Conservation (phyloP, 2,113 vertebrate genomes). For the Malaclemys terrapin region DNA sequence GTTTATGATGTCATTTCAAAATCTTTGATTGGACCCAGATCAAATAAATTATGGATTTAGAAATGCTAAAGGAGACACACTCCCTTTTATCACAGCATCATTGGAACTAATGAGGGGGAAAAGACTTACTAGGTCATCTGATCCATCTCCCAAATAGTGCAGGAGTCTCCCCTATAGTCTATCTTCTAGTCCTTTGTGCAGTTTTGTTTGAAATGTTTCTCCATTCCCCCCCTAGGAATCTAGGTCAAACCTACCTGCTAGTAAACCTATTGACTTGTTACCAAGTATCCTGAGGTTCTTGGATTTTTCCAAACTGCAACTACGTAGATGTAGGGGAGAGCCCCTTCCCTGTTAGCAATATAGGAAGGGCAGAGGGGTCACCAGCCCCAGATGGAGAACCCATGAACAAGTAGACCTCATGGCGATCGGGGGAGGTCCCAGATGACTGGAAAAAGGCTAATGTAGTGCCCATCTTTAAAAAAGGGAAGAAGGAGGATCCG, state of each 20-base stretch:
- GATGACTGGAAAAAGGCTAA: too few species aligned
- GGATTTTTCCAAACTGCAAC: not conserved
- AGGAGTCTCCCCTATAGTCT: slow-evolving; percentile 37
- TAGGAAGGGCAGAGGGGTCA: not conserved
- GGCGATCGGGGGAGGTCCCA: too few species aligned
- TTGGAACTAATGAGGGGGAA: slow-evolving; percentile 53
- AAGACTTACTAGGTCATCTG: slow-evolving; percentile 68
- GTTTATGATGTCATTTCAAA: slow-evolving; percentile 58
- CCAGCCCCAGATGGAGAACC: not conserved
- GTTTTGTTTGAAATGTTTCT: slow-evolving; percentile 55
- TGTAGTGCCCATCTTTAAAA: too few species aligned
- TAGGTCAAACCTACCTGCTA: slow-evolving; percentile 58
- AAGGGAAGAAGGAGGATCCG: too few species aligned
- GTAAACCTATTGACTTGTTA: slow-evolving; percentile 32
- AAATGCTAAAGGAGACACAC: slow-evolving; percentile 16
- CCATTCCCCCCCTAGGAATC: slow-evolving; percentile 42
- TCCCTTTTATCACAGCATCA: not conserved
- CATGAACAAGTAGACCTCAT: not conserved
- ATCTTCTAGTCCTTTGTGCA: slow-evolving; percentile 57
- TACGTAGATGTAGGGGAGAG: not conserved
- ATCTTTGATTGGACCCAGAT: slow-evolving; percentile 49
- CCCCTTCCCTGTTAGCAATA: slow-evolving; percentile 7
- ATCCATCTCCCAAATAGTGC: slow-evolving; percentile 52
- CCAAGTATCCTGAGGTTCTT: not conserved
- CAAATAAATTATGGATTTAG: slow-evolving; percentile 66